Evolutionary conservation across 92 coral and sea anemone genomes (phyloP).

Genomic region (Parazoanthus swiftii): DNA sequence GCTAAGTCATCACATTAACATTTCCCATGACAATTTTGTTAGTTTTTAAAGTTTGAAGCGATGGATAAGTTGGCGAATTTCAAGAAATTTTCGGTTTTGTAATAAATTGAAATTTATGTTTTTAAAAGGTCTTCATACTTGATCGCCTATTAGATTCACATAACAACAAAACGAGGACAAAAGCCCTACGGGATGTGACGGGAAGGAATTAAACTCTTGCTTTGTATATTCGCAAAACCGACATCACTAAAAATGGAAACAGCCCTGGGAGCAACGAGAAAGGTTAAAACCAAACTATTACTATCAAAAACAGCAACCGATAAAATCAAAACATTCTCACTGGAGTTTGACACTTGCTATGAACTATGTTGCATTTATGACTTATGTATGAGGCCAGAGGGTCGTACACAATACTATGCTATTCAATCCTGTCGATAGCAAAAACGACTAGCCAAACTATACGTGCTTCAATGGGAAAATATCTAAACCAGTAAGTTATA

Average conservation of each 20-base stretch:
- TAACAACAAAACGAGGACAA: conserved; percentile 14
- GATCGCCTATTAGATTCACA: conserved; percentile 29
- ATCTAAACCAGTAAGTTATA: not conserved
- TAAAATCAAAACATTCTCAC: not conserved
- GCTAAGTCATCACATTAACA: not conserved
- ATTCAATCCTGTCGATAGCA: not conserved
- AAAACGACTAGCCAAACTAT: not conserved
- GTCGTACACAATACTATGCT: not conserved
- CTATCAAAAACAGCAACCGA: not conserved
- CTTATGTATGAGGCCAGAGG: not conserved
- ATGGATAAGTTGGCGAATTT: not conserved
- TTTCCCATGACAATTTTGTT: not conserved
- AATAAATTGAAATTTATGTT: not conserved
- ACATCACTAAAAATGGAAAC: not conserved
- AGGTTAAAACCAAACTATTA: not conserved
- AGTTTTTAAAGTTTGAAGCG: not conserved
- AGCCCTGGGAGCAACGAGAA: not conserved
- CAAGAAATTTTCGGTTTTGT: not conserved
- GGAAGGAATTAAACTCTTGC: not conserved
- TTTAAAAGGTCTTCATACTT: conserved; percentile 9
- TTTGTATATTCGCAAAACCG: not conserved
- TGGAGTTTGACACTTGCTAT: not conserved
- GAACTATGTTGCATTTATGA: not conserved
- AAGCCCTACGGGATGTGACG: not conserved
- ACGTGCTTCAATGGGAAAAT: not conserved